These are phyloP conservation scores for Agonum fuliginosum DNA, from an alignment of 2,888 invertebrate genomes.

Conservation along the genomic window DNA sequence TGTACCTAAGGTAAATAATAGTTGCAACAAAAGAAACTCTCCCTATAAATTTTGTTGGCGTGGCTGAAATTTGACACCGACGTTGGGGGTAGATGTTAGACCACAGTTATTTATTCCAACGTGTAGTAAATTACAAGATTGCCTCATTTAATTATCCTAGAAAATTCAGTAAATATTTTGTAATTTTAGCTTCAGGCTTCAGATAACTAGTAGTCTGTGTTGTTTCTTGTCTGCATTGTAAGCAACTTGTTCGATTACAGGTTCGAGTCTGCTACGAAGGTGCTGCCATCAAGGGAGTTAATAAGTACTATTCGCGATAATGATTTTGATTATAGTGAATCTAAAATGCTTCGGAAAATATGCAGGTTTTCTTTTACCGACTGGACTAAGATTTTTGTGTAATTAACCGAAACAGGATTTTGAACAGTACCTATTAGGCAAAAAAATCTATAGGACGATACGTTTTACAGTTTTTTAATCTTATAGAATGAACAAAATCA, in stretches of 20 bases:
- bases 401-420: background rate
- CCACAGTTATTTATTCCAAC: slow-evolving; percentile 32
- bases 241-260: background rate
- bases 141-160: slow-evolving; percentile 47
- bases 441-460: too few relatives aligned
- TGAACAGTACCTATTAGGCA: background rate
- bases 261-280: background rate
- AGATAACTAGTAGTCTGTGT: too few relatives aligned
- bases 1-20: background rate
- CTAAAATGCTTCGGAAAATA: background rate
- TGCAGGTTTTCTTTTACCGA: background rate
- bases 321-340: background rate
- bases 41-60: slow-evolving; percentile 22
- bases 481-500: too few relatives aligned
- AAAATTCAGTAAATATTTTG: slow-evolving; percentile 52
- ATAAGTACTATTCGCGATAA: background rate
- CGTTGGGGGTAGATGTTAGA: slow-evolving; percentile 13
- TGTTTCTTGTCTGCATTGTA: background rate
- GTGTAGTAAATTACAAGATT: slow-evolving; percentile 44
- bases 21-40: background rate
- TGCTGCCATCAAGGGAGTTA: background rate
- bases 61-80: slow-evolving; percentile 37
- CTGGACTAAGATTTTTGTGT: background rate
- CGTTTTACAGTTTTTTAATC: too few relatives aligned
- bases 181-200: slow-evolving; percentile 12